A percentile compares a stretch with the other conserved stretches of the same genome.
Evolutionary conservation across 37 sponge, comb jelly and placozoan genomes (phyloP).

Genomic region (Geodia barretti): DNA sequence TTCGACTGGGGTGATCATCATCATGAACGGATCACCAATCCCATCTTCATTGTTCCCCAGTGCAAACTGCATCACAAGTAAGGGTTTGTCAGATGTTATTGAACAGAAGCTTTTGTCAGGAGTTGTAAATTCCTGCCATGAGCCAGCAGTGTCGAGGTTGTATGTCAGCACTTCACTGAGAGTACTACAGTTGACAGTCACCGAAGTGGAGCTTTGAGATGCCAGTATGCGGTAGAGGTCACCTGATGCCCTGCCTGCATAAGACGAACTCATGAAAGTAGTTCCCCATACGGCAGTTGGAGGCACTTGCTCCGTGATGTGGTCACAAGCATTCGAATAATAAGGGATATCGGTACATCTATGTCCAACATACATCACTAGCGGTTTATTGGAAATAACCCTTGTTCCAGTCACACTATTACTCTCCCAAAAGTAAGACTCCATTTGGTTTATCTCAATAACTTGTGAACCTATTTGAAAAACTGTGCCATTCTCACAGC

Average conservation of each 20-base stretch:
- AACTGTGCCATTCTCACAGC: conserved; percentile 37
- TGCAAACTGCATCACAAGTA: conserved; percentile 40
- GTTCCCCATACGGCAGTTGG: conserved; percentile 68
- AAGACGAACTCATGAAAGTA: conserved; percentile 31
- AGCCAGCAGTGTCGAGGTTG: conserved; percentile 1
- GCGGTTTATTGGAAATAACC: conserved; percentile 22
- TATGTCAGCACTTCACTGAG: background rate
- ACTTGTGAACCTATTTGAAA: conserved; percentile 22
- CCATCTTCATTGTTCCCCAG: conserved; percentile 11
- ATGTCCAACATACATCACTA: conserved; percentile 32
- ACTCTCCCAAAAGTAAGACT: conserved; percentile 10
- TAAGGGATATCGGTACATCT: conserved; percentile 23
- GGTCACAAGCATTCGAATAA: conserved; percentile 44
- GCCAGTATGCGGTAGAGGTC: conserved; percentile 38
- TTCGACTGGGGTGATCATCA: conserved; percentile 63
- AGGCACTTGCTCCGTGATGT: conserved; percentile 54
- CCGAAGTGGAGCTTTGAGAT: conserved; percentile 21
- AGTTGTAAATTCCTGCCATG: conserved; percentile 9
- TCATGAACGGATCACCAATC: conserved; percentile 65
- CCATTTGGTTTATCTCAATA: conserved; percentile 1
- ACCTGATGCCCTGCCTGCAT: conserved; percentile 7
- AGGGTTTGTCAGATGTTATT: conserved; percentile 41
- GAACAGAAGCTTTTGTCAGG: conserved; percentile 5
- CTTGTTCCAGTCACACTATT: conserved; percentile 33
- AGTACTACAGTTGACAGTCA: conserved; percentile 32